phyloP scores from a whole-genome alignment of 2,113 vertebrate genomes.

The Tupaia chinensis region DNA sequence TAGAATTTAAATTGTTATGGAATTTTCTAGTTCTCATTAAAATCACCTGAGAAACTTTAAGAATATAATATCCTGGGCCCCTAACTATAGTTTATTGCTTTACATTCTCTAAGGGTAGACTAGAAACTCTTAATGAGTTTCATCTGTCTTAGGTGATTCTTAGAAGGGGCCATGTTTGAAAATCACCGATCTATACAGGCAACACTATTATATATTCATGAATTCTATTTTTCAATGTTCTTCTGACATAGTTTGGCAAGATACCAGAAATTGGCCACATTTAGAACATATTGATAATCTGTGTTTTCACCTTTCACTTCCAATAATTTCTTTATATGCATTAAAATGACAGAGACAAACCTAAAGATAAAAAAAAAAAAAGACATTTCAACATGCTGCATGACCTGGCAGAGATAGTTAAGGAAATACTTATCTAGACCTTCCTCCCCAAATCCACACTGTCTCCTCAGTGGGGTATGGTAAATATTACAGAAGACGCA shows the following conservation, averaged over 20 bases:
- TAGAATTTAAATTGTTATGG: constrained; percentile 48
- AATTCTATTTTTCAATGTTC: background rate
- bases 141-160: background rate
- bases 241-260: background rate
- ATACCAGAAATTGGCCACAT: background rate
- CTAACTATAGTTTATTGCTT: background rate
- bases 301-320: background rate
- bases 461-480: constrained; percentile 55
- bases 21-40: constrained; percentile 27
- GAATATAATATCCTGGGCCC: background rate
- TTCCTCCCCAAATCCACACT: constrained; percentile 75
- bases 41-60: constrained; percentile 57
- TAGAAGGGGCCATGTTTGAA: background rate
- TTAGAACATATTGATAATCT: background rate
- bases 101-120: too few species aligned
- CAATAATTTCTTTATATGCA: constrained; percentile 53
- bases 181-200: background rate
- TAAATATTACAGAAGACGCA: constrained; percentile 68
- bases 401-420: constrained; percentile 58
- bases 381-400: constrained; percentile 51
- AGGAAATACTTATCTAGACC: constrained; percentile 78
- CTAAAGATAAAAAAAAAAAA: constrained; percentile 61
- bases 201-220: background rate
- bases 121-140: background rate
- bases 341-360: constrained; percentile 50